Evolutionary conservation across 1,140 invertebrate species (phyloP), one percentile per base, ranked within the genome.

Genomic region (Dolichoris vasculosae): DNA sequence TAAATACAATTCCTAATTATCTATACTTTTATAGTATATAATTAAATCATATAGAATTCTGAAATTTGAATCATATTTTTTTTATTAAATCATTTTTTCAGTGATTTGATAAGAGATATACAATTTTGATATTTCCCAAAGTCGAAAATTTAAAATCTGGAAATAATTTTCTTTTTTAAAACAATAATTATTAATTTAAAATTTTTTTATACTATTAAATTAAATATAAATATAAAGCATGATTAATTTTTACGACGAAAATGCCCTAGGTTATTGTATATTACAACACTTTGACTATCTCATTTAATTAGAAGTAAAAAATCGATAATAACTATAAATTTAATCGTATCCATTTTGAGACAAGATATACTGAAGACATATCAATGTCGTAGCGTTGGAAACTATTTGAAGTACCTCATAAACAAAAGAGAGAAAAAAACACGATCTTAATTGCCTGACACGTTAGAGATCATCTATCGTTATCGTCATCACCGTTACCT

Each of bases 401-500:
- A 9, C 20, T 59, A 59, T 59, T 26, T 59, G 55, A 59, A 59
- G 55, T 59, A 59, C 23, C 6, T 26, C 38, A 20, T 11, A 8
- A 43, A 73, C n/a, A n/a, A 43, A 73, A 73, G 23, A 43, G n/a
- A 26, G 23, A 73, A 73, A 73, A 73, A 38, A 73, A 73, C 30
- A 67, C 64, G 35, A 67, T 67, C 64, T 67, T 9, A 35, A 13
- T 67, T 35, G 13, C 35, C 4, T 13, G 30, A 35, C 55, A 59
- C 55, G 55, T 4, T 26, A 4, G 13, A 2, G 23, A 59, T 59
- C n/a, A n/a, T n/a, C n/a, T n/a, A n/a, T 59, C 55, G 20, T 59
- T 15, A 20, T 55, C 17, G 8, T 17, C 30, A 2, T 35, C n/a
- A 17, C 23, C 67, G 15, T 20, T 13, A 3, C 40, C 67, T 4